phyloP scores from a whole-genome alignment of 2,888 invertebrate species.

The Scotopteryx bipunctaria region DNA sequence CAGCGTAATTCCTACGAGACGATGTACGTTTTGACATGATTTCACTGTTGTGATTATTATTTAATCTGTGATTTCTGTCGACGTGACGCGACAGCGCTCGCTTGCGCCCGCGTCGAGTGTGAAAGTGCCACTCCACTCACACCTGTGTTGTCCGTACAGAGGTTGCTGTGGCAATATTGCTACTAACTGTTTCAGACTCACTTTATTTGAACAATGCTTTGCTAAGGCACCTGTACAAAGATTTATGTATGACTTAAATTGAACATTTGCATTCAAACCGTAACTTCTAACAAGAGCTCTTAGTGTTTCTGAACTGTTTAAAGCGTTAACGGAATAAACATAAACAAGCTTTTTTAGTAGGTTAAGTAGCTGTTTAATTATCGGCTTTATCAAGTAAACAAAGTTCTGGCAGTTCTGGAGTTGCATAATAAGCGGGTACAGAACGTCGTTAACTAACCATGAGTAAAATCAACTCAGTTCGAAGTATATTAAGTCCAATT shows the following conservation, averaged over 20 bases:
- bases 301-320: no score
- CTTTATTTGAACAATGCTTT: constrained; percentile 52
- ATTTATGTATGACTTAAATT: no score
- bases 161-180: constrained; percentile 17
- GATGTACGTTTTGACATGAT: background rate
- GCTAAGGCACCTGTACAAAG: constrained; percentile 4
- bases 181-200: constrained; percentile 66
- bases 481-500: background rate
- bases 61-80: constrained; percentile 9
- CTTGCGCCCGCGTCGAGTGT: constrained; percentile 52
- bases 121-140: constrained; percentile 70
- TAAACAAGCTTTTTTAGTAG: no score
- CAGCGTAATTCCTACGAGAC: constrained; percentile 6
- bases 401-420: no score
- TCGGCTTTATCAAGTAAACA: no score
- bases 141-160: constrained; percentile 56
- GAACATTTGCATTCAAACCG: no score
- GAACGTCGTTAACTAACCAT: no score
- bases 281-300: no score
- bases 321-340: no score
- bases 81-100: constrained; percentile 24
- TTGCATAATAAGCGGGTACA: no score
- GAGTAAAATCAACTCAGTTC: background rate
- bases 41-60: constrained; percentile 5
- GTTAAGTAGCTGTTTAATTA: no score